phyloP scores from a whole-genome alignment of 2,113 vertebrate genomes.

The Podarcis raffonei region DNA sequence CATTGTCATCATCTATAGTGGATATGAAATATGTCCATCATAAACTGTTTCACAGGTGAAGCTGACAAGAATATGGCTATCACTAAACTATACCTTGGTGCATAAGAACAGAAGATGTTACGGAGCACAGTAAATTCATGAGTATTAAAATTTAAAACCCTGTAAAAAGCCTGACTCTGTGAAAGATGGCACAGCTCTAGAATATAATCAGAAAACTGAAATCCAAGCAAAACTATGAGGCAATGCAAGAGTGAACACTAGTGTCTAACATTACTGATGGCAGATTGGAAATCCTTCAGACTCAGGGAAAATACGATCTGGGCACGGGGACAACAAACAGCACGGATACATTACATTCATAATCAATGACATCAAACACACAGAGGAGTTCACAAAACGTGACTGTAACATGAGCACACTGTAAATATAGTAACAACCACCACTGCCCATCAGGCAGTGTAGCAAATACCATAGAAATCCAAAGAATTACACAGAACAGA shows the following conservation, averaged over 20 bases:
- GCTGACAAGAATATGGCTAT: conserved; percentile 47
- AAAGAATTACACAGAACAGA: neutral
- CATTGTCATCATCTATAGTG: conserved; percentile 7
- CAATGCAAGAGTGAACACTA: rapidly evolving
- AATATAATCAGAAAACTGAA: conserved; percentile 26
- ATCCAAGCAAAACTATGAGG: neutral
- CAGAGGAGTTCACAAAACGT: conserved; percentile 38
- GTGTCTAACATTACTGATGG: conserved; percentile 6
- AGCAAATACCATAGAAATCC: neutral
- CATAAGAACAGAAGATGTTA: conserved; percentile 10
- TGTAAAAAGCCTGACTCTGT: conserved; percentile 48
- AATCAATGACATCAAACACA: conserved; percentile 42
- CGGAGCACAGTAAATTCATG: conserved; percentile 33
- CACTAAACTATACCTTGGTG: conserved; percentile 49
- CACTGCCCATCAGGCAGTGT: neutral
- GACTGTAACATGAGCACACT: conserved; percentile 30
- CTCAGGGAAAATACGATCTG: conserved; percentile 25
- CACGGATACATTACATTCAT: conserved; percentile 29
- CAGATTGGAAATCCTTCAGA: conserved; percentile 50
- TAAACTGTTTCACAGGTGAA: conserved; percentile 45
- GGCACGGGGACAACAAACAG: conserved; percentile 46
- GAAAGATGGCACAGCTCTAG: conserved; percentile 32
- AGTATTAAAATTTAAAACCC: conserved; percentile 38
- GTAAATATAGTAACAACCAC: conserved; percentile 25
- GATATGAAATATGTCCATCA: conserved; percentile 37